Conservation (phyloP, 1,140 invertebrate species). For the Gerris buenoi region DNA sequence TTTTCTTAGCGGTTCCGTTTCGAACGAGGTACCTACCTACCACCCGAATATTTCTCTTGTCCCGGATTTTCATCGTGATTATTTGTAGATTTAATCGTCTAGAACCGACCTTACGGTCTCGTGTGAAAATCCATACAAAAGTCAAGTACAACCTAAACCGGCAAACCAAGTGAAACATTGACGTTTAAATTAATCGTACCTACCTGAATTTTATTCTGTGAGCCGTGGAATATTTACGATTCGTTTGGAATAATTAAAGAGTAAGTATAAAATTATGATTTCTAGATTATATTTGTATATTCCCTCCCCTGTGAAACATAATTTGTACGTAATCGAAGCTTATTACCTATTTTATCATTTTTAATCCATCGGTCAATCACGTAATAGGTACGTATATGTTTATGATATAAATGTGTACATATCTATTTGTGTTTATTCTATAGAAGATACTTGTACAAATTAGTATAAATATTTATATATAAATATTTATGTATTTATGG, state of each 20-base stretch:
- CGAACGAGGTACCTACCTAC: not conserved
- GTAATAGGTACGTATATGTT: not conserved
- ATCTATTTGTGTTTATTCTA: not conserved
- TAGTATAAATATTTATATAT: conserved; percentile 6
- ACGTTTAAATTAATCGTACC: not conserved
- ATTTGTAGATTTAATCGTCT: not conserved
- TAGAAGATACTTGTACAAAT: conserved; percentile 1
- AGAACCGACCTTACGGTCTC: not conserved
- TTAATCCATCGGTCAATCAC: not conserved
- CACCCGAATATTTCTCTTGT: not conserved
- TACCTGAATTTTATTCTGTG: not conserved
- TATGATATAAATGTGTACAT: not conserved
- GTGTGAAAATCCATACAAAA: not conserved
- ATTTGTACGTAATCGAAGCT: not conserved
- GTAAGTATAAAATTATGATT: not conserved
- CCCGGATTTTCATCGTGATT: not conserved
- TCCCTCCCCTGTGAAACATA: not conserved
- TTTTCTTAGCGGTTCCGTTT: not conserved
- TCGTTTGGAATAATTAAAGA: not conserved
- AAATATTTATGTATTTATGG: conserved; percentile 4
- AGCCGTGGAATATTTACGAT: not conserved
- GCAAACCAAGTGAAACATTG: not conserved
- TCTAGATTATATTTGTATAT: not conserved
- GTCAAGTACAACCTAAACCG: not conserved
- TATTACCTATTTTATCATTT: not conserved